These are phyloP conservation scores for Parapristionchus giblindavisi DNA, from an alignment of 2,888 invertebrate species.

Conservation along the genomic window DNA sequence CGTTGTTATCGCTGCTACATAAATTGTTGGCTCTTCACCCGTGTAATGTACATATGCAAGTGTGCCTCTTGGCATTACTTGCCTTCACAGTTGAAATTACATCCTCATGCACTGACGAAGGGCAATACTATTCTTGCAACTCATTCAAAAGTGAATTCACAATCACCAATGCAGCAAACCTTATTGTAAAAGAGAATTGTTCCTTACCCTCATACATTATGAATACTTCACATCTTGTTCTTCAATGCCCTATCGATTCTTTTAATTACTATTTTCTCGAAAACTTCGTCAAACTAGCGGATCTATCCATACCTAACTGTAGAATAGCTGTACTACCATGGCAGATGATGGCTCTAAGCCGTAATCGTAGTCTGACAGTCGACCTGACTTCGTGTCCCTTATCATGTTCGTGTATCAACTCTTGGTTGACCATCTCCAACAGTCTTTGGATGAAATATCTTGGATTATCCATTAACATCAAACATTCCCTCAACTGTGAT, in stretches of 20 bases:
- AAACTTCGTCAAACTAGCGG: not conserved
- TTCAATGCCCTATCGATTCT: not conserved
- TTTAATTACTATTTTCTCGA: slow-evolving; percentile 8
- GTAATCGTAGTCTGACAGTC: slow-evolving; percentile 15
- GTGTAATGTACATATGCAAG: slow-evolving; percentile 37
- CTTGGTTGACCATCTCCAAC: slow-evolving; percentile 41
- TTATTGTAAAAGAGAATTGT: slow-evolving; percentile 9
- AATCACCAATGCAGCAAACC: not conserved
- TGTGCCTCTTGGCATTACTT: slow-evolving; percentile 27
- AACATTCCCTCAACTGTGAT: not conserved
- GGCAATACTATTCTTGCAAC: not conserved
- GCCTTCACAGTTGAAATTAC: slow-evolving; percentile 14
- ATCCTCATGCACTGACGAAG: slow-evolving; percentile 8
- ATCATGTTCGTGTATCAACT: slow-evolving; percentile 46
- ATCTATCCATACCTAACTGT: slow-evolving; percentile 20
- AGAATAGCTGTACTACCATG: slow-evolving; percentile 4
- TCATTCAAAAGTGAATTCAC: not conserved
- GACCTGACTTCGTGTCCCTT: slow-evolving; percentile 49
- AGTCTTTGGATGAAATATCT: not conserved
- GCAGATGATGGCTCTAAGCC: slow-evolving; percentile 11
- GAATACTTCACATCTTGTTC: not conserved
- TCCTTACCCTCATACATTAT: not conserved
- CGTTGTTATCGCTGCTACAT: slow-evolving; percentile 25
- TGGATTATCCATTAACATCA: no score
- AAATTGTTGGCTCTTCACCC: slow-evolving; percentile 26